Evolutionary conservation across 2,797 vertebrate species (phyloP).

Genomic region (Bucorvus abyssinicus): DNA sequence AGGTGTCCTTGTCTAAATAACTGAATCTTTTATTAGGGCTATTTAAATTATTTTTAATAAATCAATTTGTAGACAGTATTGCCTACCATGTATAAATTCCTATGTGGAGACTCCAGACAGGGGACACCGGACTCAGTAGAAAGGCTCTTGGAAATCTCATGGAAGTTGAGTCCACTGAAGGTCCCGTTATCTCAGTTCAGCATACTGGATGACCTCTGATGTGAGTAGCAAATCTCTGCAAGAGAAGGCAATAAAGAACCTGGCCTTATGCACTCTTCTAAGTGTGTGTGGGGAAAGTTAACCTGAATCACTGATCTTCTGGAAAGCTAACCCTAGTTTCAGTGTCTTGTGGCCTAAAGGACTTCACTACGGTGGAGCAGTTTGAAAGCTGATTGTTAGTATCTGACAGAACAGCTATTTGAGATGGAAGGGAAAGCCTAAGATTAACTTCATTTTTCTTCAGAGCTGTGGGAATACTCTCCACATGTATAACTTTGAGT

Average conservation of each 20-base stretch:
- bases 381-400: background rate
- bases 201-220: background rate
- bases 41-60: background rate
- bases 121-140: background rate
- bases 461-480: background rate
- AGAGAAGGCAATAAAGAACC: background rate
- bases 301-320: background rate
- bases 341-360: background rate
- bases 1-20: background rate
- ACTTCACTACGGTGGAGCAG: background rate
- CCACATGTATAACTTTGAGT: background rate
- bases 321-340: background rate
- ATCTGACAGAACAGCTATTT: background rate
- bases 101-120: background rate
- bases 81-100: background rate
- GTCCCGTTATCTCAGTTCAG: background rate
- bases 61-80: background rate
- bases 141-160: background rate
- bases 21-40: background rate
- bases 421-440: background rate
- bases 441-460: background rate
- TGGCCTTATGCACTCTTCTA: background rate
- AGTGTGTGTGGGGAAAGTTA: background rate
- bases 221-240: background rate
- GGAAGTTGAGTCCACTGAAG: background rate